These are phyloP conservation scores for Eupeodes latifasciatus DNA, from an alignment of 2,888 invertebrate species.

Conservation along the genomic window DNA sequence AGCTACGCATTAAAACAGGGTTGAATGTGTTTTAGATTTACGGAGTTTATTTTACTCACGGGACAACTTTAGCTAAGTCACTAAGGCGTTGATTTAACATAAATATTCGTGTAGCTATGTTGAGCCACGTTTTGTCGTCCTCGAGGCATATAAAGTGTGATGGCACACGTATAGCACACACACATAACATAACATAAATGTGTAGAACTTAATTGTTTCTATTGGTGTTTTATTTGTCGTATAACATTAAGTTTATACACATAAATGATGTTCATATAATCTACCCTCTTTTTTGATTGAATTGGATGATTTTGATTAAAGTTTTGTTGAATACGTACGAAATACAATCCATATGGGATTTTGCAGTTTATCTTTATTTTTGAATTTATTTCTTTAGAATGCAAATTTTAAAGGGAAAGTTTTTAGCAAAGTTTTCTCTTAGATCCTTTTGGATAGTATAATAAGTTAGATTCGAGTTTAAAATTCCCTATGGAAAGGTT, in stretches of 20 bases:
- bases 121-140: constrained; percentile 47
- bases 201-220: constrained; percentile 58
- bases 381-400: constrained; percentile 26
- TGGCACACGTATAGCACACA: neutral
- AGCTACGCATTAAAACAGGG: constrained; percentile 40
- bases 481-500: constrained; percentile 18
- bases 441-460: neutral
- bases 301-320: constrained; percentile 35
- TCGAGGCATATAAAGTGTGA: constrained; percentile 28
- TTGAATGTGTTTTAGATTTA: constrained; percentile 32
- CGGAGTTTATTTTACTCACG: constrained; percentile 68
- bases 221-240: constrained; percentile 69
- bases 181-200: too few relatives aligned
- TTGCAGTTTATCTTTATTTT: constrained; percentile 2
- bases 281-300: constrained; percentile 30
- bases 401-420: constrained; percentile 14
- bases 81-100: constrained; percentile 75
- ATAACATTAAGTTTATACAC: constrained; percentile 32
- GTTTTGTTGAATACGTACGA: neutral
- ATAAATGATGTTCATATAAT: neutral
- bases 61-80: constrained; percentile 74
- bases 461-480: neutral
- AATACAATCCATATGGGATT: constrained; percentile 18
- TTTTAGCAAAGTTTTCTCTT: neutral
- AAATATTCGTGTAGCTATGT: constrained; percentile 52